Conservation (phyloP, 2,797 vertebrate genomes). For the Gambusia yucatana region DNA sequence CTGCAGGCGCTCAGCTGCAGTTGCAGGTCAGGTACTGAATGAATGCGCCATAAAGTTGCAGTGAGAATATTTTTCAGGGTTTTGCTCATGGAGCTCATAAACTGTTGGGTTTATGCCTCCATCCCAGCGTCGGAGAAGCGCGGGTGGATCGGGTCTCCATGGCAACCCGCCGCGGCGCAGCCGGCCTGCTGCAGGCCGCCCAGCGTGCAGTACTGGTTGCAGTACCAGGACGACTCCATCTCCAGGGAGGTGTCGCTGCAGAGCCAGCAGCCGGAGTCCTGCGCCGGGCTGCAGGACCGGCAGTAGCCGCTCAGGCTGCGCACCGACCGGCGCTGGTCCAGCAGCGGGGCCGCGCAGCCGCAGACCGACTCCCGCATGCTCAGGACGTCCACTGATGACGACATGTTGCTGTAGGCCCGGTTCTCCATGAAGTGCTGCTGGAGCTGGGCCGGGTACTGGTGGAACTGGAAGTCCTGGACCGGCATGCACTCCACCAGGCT, state of each 20-base stretch:
- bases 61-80: background rate
- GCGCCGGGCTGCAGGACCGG: constrained; percentile 3
- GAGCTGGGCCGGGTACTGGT: background rate
- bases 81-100: background rate
- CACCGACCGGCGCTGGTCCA: background rate
- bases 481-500: constrained; percentile 45
- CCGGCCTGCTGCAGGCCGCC: constrained; percentile 33
- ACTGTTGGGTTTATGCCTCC: constrained; percentile 6
- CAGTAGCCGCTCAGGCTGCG: constrained; percentile 12
- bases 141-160: background rate
- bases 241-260: constrained; percentile 50
- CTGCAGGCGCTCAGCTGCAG: background rate
- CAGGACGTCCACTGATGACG: background rate
- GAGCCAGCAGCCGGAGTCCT: constrained; percentile 65
- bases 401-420: constrained; percentile 33
- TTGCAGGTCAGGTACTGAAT: background rate
- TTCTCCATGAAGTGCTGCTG: constrained; percentile 9
- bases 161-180: background rate
- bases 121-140: background rate
- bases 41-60: background rate
- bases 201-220: constrained; percentile 78
- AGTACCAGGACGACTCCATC: constrained; percentile 61
- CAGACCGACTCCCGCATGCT: constrained; percentile 29
- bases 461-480: background rate
- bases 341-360: constrained; percentile 4